Evolutionary conservation across 1,140 invertebrate species (phyloP).

Genomic region (Zaprionus ornatus): DNA sequence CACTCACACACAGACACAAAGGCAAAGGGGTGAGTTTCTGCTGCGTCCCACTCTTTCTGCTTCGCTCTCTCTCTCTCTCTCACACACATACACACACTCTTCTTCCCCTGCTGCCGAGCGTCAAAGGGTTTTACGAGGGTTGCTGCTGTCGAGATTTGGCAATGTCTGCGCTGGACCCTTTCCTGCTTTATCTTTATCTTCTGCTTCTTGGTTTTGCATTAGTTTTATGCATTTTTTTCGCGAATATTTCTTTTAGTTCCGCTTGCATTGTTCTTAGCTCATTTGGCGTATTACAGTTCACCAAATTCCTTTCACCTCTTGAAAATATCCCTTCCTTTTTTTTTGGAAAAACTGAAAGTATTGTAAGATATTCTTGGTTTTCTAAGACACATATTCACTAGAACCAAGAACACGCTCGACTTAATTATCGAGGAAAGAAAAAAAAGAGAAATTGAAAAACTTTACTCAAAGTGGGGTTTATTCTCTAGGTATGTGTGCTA

Average conservation of each 20-base stretch:
- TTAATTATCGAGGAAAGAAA: neutral
- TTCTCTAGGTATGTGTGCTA: too few species aligned
- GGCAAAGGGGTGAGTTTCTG: slow-evolving; percentile 65
- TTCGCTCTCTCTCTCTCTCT: neutral
- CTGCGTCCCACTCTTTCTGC: neutral
- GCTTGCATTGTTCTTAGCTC: slow-evolving; percentile 20
- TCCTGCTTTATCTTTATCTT: slow-evolving; percentile 6
- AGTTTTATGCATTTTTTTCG: slow-evolving; percentile 60
- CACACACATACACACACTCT: slow-evolving; percentile 2
- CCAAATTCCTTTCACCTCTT: neutral
- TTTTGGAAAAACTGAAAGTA: slow-evolving; percentile 6
- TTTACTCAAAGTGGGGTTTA: neutral
- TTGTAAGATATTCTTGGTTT: neutral
- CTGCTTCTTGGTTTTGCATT: slow-evolving; percentile 35
- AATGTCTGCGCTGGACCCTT: slow-evolving; percentile 23
- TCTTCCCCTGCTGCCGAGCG: slow-evolving; percentile 7
- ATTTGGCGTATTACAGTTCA: slow-evolving; percentile 10
- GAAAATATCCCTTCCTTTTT: neutral
- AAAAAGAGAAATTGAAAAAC: neutral
- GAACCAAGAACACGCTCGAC: neutral
- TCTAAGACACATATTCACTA: neutral
- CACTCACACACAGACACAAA: neutral
- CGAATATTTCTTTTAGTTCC: slow-evolving; percentile 38
- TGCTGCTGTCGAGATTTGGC: slow-evolving; percentile 40
- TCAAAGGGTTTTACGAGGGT: slow-evolving; percentile 77